These are phyloP conservation scores for Mellivora capensis DNA, from an alignment of 2,113 vertebrate species.

Conservation along the genomic window DNA sequence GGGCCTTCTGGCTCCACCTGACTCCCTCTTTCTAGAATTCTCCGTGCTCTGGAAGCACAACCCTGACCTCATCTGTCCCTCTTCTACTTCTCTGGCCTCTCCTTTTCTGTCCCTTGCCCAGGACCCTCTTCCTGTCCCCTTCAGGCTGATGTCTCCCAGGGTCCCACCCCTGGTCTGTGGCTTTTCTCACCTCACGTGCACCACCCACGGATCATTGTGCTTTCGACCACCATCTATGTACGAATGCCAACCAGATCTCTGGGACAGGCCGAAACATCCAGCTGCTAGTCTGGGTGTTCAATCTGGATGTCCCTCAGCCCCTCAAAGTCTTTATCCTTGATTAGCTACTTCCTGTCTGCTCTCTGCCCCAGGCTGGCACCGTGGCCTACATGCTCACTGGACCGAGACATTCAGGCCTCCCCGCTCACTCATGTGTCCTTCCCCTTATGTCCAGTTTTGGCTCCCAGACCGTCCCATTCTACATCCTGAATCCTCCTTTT, in stretches of 20 bases:
- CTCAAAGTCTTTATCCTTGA: background rate
- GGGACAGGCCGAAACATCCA: background rate
- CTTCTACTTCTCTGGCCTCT: background rate
- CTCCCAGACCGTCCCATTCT: background rate
- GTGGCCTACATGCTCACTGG: fast-evolving
- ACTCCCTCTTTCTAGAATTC: background rate
- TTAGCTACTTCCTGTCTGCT: background rate
- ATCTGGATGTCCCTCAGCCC: background rate
- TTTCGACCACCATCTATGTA: background rate
- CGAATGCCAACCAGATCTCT: background rate
- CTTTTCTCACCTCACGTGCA: fast-evolving
- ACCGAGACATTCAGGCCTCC: background rate
- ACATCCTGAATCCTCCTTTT: background rate
- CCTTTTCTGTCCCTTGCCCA: background rate
- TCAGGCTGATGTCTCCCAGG: background rate
- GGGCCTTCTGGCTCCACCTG: background rate
- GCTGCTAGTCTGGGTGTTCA: background rate
- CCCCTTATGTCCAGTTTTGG: background rate
- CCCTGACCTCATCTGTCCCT: background rate
- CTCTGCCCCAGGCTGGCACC: background rate
- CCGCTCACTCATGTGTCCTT: background rate
- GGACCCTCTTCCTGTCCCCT: background rate
- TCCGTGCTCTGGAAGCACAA: background rate
- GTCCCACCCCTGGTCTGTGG: background rate
- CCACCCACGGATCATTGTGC: fast-evolving